phyloP scores from a whole-genome alignment of 2,113 vertebrate genomes.

The Micromys minutus region DNA sequence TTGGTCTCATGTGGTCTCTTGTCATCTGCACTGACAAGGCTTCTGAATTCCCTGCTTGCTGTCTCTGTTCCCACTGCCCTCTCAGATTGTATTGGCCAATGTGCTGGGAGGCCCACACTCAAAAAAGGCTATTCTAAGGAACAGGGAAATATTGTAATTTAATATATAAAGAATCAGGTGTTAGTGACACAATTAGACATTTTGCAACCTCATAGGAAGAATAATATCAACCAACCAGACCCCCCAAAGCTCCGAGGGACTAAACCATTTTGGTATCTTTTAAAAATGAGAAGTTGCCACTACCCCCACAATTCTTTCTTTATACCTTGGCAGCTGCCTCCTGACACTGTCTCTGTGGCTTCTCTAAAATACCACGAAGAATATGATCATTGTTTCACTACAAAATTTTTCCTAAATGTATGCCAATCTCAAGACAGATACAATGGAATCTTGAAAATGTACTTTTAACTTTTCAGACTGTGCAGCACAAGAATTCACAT shows the following conservation, averaged over 20 bases:
- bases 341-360: not conserved
- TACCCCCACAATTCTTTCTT: not conserved
- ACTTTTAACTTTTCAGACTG: conserved; percentile 16
- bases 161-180: not conserved
- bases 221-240: too few species aligned
- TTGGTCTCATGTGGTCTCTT: too few species aligned
- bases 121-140: not conserved
- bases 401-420: not conserved
- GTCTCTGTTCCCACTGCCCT: too few species aligned
- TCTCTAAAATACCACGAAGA: not conserved
- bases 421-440: not conserved
- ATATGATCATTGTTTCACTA: not conserved
- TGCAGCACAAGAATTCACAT: not conserved
- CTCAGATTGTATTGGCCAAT: too few species aligned
- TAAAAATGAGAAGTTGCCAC: not conserved
- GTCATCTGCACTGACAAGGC: too few species aligned
- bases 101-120: too few species aligned
- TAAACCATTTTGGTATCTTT: not conserved
- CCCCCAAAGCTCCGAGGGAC: too few species aligned
- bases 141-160: not conserved
- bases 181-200: not conserved
- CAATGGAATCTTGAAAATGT: not conserved
- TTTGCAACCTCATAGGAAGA: too few species aligned
- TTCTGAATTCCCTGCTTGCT: too few species aligned
- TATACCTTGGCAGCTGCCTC: not conserved